Base-by-base conservation (phyloP, 2,888 invertebrate genomes). In the Melanargia galathea region DNA sequence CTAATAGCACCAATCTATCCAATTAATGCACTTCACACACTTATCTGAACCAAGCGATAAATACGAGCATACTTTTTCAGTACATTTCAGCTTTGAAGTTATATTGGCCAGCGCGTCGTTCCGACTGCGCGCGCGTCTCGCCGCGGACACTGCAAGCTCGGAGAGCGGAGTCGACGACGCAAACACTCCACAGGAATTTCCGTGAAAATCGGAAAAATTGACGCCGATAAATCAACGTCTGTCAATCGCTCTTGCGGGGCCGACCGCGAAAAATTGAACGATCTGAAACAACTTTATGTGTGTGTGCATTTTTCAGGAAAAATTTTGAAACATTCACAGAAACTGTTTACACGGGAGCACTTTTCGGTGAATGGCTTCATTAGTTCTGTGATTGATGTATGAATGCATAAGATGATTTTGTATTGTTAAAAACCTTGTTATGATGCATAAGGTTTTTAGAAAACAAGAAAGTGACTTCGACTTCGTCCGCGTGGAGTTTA, bases 41-140 rank as follows among this genome's bases (percentile, higher is more conserved):
- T 35, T 52, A 18, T 52, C 71, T 70, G 69, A 58, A 22, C 22
- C 13, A 64, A 66, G 40, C 67, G 67, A 76, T 57, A 73, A 70
- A 75, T 76, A 65, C 71, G 70, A 75, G 70, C 77, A 78, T 75
- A 83, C 77, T 85, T 83, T 81, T 76, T 75, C 75, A 78, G 75
- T 81, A 77, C 80, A 79, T 79, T 85, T 83, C 80, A 81, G 82
- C 79, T 81, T 84, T 81, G 81, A 86, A 89, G 88, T 85, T 84
- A 83, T 83, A 85, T 84, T 82, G 81, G 83, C 76, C 82, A 49
- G 75, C 73, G 84, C 84, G 84, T 78, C 77, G 76, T 74, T 79
- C 74, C 75, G 75, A 87, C 86, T 86, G 87, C 87, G 88, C 84
- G 81, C 75, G 81, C 81, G 83, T 72, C 77, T 76, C 76, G 79